Base-by-base conservation (phyloP, 2,888 invertebrate genomes). In the Elegia similella region DNA sequence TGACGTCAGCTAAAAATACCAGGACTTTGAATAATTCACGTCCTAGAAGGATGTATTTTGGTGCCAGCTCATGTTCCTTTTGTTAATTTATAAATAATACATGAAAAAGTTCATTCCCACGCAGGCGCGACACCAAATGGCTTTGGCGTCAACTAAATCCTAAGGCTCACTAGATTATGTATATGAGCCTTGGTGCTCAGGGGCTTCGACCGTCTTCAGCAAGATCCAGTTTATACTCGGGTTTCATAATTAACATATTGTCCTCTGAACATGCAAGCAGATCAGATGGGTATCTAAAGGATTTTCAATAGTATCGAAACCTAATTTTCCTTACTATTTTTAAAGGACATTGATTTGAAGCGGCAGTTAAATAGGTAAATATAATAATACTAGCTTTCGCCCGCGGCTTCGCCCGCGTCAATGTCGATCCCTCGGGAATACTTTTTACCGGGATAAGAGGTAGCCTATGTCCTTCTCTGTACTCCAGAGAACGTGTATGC, bases 11-110 rank as follows among this genome's bases (percentile, higher is more conserved):
- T 34, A 8, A 38, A 38, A 38, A 38, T 38, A 38, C 12, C 12
- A 38, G 38, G 38, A 38, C 38, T 38, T 38, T 38, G n/a, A 38
- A 38, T 38, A 38, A 38, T 12, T 38, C 12, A 38, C n/a, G 1
- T 12, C 8, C 38, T 5, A 38, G 12, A n/a, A 38, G 38, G 23
- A 23, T 38, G 12, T 38, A 38, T 38, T 38, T 38, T 8, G 38
- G 38, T 6, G 12, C 8, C 38, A 38, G n/a, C 38, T 38, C n/a
- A 12, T 38, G 3, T 12, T 32, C 2, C 32, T 32, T 10, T 6
- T 38, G 53, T 42, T 38, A 53, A 23, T 48, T 43, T 32, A 54
- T 42, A 42, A 42, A 47, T 47, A 29, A 47, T 13, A 23, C 47
- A 47, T 47, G 47, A 30, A 47, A 47, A 47, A 29, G 12, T 12